Evolutionary conservation across 2,797 vertebrate species (phyloP).

Genomic region (Botia almorhae): DNA sequence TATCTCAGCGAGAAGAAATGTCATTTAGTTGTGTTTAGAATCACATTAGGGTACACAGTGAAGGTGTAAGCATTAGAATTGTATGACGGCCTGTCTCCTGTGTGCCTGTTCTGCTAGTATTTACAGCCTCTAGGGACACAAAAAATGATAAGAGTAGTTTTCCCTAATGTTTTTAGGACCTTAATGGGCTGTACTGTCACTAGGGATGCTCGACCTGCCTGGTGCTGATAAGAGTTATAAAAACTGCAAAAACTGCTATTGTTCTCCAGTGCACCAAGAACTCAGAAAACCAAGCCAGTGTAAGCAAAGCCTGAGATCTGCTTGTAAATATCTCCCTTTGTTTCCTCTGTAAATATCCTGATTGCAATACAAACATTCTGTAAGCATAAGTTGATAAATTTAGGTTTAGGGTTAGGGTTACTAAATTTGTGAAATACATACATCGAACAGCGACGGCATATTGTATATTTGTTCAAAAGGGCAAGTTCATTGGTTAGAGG

Average conservation of each 20-base stretch:
- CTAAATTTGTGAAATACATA: not conserved
- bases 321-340: not conserved
- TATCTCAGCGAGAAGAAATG: conserved; percentile 55
- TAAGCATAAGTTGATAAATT: too few species aligned
- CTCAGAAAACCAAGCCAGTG: conserved; percentile 1
- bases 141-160: conserved; percentile 25
- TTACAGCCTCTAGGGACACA: conserved; percentile 35
- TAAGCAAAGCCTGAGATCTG: not conserved
- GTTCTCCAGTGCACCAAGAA: not conserved
- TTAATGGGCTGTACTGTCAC: conserved; percentile 50
- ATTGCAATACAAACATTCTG: too few species aligned
- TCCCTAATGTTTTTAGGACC: conserved; percentile 49
- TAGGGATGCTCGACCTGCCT: conserved; percentile 43
- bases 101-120: conserved; percentile 24
- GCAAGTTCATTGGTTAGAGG: not conserved
- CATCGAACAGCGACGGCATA: not conserved
- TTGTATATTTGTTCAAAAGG: not conserved
- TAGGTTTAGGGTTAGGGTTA: too few species aligned
- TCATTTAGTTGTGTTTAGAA: conserved; percentile 56
- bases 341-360: not conserved
- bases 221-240: conserved; percentile 57
- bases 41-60: conserved; percentile 47
- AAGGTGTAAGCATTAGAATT: conserved; percentile 35
- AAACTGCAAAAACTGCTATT: conserved; percentile 25
- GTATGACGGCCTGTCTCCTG: not conserved